A percentile compares a stretch with the other conserved stretches of the same genome.
phyloP scores from a whole-genome alignment of 2,888 invertebrate species.

The Tenthredo distinguenda region DNA sequence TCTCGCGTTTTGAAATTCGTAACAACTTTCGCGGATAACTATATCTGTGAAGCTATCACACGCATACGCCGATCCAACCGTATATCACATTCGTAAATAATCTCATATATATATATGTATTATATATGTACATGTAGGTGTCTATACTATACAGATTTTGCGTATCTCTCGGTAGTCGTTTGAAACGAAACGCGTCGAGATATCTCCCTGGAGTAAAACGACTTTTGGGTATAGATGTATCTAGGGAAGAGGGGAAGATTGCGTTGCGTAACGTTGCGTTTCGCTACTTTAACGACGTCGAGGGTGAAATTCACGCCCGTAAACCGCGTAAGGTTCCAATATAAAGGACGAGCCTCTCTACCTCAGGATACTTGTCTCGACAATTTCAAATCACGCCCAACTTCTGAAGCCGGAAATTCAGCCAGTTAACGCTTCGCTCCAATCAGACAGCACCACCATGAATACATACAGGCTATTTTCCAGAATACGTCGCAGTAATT shows the following conservation, averaged over 20 bases:
- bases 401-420: slow-evolving; percentile 22
- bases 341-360: slow-evolving; percentile 26
- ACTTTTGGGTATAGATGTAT: slow-evolving; percentile 16
- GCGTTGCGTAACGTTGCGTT: slow-evolving; percentile 35
- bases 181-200: slow-evolving; percentile 40
- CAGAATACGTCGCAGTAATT: neutral
- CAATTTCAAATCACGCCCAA: slow-evolving; percentile 28
- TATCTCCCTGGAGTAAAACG: slow-evolving; percentile 44
- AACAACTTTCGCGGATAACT: neutral
- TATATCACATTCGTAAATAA: slow-evolving; percentile 6
- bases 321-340: slow-evolving; percentile 43
- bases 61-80: neutral
- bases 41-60: neutral
- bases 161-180: slow-evolving; percentile 37
- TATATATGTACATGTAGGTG: neutral
- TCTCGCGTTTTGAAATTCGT: neutral
- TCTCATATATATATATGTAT: neutral
- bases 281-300: slow-evolving; percentile 40
- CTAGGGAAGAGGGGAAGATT: slow-evolving; percentile 30
- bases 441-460: slow-evolving; percentile 11
- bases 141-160: neutral
- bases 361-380: slow-evolving; percentile 36
- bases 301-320: slow-evolving; percentile 40
- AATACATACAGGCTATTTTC: slow-evolving; percentile 5
- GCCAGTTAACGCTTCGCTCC: slow-evolving; percentile 18